Conservation (phyloP, 2,888 invertebrate species). For the Papilio demoleus region DNA sequence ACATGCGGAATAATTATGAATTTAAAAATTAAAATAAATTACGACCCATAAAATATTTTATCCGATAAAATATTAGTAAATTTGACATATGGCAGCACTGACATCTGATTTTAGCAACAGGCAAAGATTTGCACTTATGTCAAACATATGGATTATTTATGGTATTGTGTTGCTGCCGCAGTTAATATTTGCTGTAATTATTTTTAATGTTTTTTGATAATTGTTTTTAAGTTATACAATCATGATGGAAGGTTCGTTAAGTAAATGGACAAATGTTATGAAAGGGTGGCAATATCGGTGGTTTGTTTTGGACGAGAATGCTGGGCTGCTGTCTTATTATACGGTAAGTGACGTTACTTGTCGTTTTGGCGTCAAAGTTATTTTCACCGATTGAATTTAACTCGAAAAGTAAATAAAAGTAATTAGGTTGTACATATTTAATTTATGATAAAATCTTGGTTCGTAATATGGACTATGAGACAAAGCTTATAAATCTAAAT, state of each 20-base stretch:
- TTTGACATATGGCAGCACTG: slow-evolving; percentile 37
- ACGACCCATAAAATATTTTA: neutral
- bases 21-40: neutral
- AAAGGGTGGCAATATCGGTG: slow-evolving; percentile 99
- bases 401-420: slow-evolving; percentile 5
- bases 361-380: slow-evolving; percentile 39
- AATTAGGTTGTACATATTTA: neutral
- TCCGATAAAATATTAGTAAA: neutral
- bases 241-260: slow-evolving; percentile 95
- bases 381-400: slow-evolving; percentile 9
- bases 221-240: slow-evolving; percentile 63
- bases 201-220: slow-evolving; percentile 70
- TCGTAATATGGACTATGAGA: neutral
- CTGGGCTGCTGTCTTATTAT: slow-evolving; percentile 97
- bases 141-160: slow-evolving; percentile 78
- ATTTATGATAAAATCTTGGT: neutral
- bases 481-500: neutral
- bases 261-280: slow-evolving; percentile 99
- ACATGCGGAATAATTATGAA: too few relatives aligned
- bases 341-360: slow-evolving; percentile 90
- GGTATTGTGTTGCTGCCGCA: slow-evolving; percentile 62
- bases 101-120: slow-evolving; percentile 46
- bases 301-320: slow-evolving; percentile 99
- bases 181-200: slow-evolving; percentile 71
- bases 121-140: slow-evolving; percentile 58